These are phyloP conservation scores for Cephalopholis sonnerati DNA, from an alignment of 2,113 vertebrate genomes.

Conservation along the genomic window DNA sequence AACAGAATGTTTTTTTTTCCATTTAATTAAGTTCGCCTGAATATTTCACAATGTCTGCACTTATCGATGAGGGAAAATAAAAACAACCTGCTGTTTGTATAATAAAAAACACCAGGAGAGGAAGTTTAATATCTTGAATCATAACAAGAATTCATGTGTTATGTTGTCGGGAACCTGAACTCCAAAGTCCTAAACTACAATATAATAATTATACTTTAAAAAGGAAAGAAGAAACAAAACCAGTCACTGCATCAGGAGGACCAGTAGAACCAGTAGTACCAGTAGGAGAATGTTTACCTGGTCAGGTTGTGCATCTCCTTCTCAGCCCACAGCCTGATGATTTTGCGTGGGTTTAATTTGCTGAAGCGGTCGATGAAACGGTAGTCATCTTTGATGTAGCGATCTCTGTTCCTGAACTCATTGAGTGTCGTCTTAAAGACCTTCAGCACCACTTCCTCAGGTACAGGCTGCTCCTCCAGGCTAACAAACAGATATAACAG, in stretches of 20 bases:
- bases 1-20: too few species aligned
- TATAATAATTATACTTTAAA: background rate
- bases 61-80: too few species aligned
- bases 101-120: too few species aligned
- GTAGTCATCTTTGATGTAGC: conserved; percentile 99
- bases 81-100: too few species aligned
- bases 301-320: conserved; percentile 98
- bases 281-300: conserved; percentile 80
- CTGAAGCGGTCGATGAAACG: conserved; percentile 98
- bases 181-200: too few species aligned
- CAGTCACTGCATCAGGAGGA: background rate
- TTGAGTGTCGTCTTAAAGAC: conserved; percentile 99
- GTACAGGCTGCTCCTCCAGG: conserved; percentile 87
- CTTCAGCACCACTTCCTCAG: conserved; percentile 94
- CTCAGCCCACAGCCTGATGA: conserved; percentile 98
- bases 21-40: too few species aligned
- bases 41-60: too few species aligned
- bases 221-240: background rate
- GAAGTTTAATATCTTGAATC: too few species aligned
- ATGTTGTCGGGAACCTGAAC: too few species aligned
- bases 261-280: background rate
- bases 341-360: conserved; percentile 96
- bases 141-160: too few species aligned
- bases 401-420: conserved; percentile 97
- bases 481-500: conserved; percentile 63